These are phyloP conservation scores for Drosophila repletoides DNA, from an alignment of 1,140 invertebrate species.

Conservation along the genomic window DNA sequence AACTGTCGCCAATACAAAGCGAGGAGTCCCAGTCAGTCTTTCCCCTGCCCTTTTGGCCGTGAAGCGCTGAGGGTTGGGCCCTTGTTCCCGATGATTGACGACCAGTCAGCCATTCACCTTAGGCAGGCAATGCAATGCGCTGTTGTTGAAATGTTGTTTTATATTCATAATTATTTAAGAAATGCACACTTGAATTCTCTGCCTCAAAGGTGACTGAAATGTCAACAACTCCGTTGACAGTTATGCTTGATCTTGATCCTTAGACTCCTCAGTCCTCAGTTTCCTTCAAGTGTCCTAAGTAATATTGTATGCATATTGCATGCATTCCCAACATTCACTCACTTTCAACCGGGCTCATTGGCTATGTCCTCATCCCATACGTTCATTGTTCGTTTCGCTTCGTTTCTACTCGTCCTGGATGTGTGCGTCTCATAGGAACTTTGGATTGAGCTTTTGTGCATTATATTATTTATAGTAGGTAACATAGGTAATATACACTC, in stretches of 20 bases:
- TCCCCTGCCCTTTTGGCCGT: constrained; percentile 1
- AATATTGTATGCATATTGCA: constrained; percentile 5
- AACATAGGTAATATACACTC: too few species aligned
- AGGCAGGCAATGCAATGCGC: too few species aligned
- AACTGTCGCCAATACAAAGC: constrained; percentile 69
- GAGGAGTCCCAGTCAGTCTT: constrained; percentile 21
- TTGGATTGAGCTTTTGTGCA: constrained; percentile 67
- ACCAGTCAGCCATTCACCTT: constrained; percentile 62
- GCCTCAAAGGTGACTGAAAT: constrained; percentile 53
- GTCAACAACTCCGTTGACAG: constrained; percentile 68
- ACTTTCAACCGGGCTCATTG: background rate
- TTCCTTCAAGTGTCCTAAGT: constrained; percentile 2
- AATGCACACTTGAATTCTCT: constrained; percentile 70
- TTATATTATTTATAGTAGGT: constrained; percentile 22
- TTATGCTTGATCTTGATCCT: constrained; percentile 14
- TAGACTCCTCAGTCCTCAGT: background rate
- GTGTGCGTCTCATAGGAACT: constrained; percentile 54
- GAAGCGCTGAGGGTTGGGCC: constrained; percentile 15
- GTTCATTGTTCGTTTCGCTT: constrained; percentile 1
- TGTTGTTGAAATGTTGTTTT: constrained; percentile 59
- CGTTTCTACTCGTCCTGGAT: background rate
- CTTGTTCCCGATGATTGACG: constrained; percentile 61
- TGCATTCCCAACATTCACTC: background rate
- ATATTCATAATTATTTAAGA: constrained; percentile 80
- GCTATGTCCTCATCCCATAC: background rate